Conservation (phyloP, 2,797 vertebrate species). For the Manis pentadactyla region DNA sequence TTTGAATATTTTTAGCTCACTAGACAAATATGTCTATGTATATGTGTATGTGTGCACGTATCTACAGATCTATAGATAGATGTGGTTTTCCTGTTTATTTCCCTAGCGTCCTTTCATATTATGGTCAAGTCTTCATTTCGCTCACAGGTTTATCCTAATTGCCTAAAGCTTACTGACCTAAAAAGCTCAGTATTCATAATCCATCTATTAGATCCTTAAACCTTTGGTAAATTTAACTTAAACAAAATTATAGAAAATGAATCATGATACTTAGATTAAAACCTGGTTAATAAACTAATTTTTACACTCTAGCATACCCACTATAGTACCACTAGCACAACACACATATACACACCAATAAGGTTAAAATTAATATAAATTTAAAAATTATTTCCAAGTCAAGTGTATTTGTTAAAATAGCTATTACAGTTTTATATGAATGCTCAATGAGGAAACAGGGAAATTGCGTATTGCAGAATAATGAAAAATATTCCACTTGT, state of each 20-base stretch:
- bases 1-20: constrained; percentile 45
- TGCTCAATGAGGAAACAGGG: not conserved
- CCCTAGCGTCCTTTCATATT: not conserved
- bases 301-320: not conserved
- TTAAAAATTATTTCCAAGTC: not conserved
- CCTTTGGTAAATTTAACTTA: not conserved
- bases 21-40: not conserved
- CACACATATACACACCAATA: not conserved
- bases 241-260: constrained; percentile 42
- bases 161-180: not conserved
- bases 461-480: not conserved
- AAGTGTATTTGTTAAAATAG: constrained; percentile 32
- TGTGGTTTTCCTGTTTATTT: not conserved
- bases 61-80: not conserved
- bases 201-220: not conserved
- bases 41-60: not conserved
- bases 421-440: not conserved
- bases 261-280: not conserved
- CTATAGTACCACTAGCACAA: not conserved
- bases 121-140: constrained; percentile 11
- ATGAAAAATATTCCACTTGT: constrained; percentile 6
- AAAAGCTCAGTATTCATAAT: not conserved
- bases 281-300: not conserved
- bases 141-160: constrained; percentile 18
- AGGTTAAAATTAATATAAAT: not conserved